These are phyloP conservation scores for Lepidurus apus DNA, from an alignment of 1,140 invertebrate species.

Conservation along the genomic window DNA sequence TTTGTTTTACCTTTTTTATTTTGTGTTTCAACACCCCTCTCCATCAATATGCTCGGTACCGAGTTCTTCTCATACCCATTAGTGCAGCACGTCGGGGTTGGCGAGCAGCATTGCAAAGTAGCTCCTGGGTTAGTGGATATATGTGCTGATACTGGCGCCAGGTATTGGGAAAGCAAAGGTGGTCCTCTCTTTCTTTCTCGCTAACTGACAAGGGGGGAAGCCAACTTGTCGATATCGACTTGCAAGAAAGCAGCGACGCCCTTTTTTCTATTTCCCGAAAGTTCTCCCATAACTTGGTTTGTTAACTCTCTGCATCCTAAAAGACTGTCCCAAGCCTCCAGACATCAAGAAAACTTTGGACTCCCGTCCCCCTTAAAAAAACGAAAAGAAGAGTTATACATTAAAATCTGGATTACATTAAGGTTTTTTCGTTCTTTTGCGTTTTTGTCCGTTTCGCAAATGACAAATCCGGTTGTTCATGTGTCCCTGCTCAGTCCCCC, in stretches of 20 bases:
- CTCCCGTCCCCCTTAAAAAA: background rate
- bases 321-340: no score
- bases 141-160: background rate
- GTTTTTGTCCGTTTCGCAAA: background rate
- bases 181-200: background rate
- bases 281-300: no score
- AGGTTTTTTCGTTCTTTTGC: background rate
- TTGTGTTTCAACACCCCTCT: background rate
- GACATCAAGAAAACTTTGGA: no score
- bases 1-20: background rate
- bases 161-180: background rate
- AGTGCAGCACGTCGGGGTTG: background rate
- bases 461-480: background rate
- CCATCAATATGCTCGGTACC: conserved; percentile 1
- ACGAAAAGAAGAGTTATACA: background rate
- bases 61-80: background rate
- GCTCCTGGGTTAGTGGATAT: background rate
- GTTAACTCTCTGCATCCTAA: no score
- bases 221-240: no score
- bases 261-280: no score
- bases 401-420: background rate
- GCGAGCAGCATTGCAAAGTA: background rate
- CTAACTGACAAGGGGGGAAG: no score
- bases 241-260: no score
- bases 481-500: background rate